Conservation (phyloP, 2,113 vertebrate species). For the Clinocottus analis region DNA sequence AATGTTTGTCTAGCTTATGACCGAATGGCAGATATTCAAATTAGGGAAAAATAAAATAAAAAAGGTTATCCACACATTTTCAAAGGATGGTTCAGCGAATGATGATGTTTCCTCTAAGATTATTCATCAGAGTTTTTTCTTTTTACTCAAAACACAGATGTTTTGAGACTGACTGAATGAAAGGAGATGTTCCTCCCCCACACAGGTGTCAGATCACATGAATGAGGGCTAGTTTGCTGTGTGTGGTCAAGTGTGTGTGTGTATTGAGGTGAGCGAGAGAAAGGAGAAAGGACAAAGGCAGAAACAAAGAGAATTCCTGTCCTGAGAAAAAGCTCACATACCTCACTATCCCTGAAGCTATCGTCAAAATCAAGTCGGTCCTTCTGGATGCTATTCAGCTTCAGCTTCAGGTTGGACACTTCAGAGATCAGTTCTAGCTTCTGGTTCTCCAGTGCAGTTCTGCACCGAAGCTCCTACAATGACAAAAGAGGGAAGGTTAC, state of each 20-base stretch:
- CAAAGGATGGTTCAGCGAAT: neutral
- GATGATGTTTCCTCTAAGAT: neutral
- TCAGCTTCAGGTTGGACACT: slow-evolving; percentile 94
- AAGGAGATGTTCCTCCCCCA: slow-evolving; percentile 26
- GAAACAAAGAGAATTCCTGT: slow-evolving; percentile 31
- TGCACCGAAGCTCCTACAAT: slow-evolving; percentile 91
- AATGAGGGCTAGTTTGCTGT: slow-evolving; percentile 30
- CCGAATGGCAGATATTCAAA: neutral
- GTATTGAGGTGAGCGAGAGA: neutral
- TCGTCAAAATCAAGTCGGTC: slow-evolving; percentile 90
- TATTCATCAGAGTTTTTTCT: neutral
- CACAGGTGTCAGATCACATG: slow-evolving; percentile 35
- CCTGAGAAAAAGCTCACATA: slow-evolving; percentile 65
- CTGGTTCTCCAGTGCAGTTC: slow-evolving; percentile 93
- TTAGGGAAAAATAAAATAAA: neutral
- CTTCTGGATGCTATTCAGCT: slow-evolving; percentile 90
- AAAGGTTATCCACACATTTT: neutral
- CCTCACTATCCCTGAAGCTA: slow-evolving; percentile 92
- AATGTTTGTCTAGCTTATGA: slow-evolving; percentile 11
- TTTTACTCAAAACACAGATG: slow-evolving; percentile 37
- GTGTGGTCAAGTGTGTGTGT: slow-evolving; percentile 6
- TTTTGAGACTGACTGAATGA: slow-evolving; percentile 10
- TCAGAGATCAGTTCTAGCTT: slow-evolving; percentile 95
- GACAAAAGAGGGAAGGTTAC: neutral
- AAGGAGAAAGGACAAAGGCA: slow-evolving; percentile 1